Conservation (phyloP, 2,113 vertebrate genomes). For the Megaceryle torquata region DNA sequence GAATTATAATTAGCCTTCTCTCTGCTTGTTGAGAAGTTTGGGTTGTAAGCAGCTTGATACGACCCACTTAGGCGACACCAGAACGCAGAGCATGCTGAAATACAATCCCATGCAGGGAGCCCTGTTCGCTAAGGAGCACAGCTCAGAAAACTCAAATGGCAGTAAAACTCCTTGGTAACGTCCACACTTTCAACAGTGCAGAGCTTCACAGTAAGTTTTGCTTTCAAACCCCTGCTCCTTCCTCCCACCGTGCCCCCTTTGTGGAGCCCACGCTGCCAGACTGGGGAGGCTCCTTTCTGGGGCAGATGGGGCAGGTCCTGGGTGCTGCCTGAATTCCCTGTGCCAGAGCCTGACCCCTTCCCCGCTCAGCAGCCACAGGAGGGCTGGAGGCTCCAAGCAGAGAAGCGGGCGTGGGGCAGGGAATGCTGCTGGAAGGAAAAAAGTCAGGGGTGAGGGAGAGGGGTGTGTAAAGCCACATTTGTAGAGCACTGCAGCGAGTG, state of each 20-base stretch:
- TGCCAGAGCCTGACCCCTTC: rapidly evolving
- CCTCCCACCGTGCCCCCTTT: too few species aligned
- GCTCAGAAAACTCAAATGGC: background rate
- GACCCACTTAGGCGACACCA: background rate
- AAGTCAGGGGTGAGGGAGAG: too few species aligned
- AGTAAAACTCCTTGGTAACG: rapidly evolving
- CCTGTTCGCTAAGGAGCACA: rapidly evolving
- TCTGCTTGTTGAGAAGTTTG: background rate
- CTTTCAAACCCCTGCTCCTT: background rate
- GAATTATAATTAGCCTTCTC: background rate
- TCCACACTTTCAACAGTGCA: rapidly evolving
- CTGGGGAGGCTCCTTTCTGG: rapidly evolving
- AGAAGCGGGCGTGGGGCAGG: background rate
- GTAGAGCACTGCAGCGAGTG: background rate
- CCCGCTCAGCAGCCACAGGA: background rate
- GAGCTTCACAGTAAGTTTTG: background rate
- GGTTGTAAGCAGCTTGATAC: background rate
- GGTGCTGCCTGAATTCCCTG: background rate
- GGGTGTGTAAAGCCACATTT: rapidly evolving
- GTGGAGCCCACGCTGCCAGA: rapidly evolving
- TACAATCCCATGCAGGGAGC: background rate
- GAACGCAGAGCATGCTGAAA: background rate
- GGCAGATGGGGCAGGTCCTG: background rate
- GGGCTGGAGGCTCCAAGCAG: background rate
- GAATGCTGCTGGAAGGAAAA: too few species aligned